phyloP scores from a whole-genome alignment of 2,888 invertebrate genomes.

The Eupithecia insigniata region DNA sequence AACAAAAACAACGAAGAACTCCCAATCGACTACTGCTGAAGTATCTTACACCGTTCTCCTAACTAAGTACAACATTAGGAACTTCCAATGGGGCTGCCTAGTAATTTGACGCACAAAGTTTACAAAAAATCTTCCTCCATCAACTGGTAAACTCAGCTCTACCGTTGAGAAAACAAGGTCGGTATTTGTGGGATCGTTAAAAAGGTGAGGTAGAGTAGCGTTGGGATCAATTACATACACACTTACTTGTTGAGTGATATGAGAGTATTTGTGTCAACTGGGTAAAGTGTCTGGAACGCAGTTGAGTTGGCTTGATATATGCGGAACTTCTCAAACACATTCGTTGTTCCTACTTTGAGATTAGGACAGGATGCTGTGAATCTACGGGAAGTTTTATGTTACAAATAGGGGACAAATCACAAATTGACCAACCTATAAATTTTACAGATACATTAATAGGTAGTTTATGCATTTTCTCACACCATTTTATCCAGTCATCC shows the following conservation, averaged over 20 bases:
- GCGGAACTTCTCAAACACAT: constrained; percentile 24
- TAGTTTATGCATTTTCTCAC: too few species aligned
- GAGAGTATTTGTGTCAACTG: constrained; percentile 41
- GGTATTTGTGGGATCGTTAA: constrained; percentile 9
- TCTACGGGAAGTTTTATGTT: background rate
- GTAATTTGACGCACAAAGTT: constrained; percentile 31
- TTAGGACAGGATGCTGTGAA: background rate
- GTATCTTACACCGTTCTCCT: constrained; percentile 29
- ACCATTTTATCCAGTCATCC: too few species aligned
- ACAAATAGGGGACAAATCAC: background rate
- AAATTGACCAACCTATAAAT: background rate
- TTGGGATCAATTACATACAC: constrained; percentile 40
- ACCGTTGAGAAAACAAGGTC: background rate
- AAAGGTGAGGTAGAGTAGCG: constrained; percentile 29
- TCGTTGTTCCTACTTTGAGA: background rate
- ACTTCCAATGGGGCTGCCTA: constrained; percentile 29
- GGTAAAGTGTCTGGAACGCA: constrained; percentile 27
- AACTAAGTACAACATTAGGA: constrained; percentile 30
- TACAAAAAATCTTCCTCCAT: constrained; percentile 20
- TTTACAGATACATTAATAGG: too few species aligned
- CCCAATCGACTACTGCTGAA: constrained; percentile 28
- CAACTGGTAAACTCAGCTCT: constrained; percentile 12
- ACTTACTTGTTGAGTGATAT: constrained; percentile 35
- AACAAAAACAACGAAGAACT: constrained; percentile 22
- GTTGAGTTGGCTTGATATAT: constrained; percentile 23